Conservation (phyloP, 2,888 invertebrate genomes). For the Heliconius hortense region DNA sequence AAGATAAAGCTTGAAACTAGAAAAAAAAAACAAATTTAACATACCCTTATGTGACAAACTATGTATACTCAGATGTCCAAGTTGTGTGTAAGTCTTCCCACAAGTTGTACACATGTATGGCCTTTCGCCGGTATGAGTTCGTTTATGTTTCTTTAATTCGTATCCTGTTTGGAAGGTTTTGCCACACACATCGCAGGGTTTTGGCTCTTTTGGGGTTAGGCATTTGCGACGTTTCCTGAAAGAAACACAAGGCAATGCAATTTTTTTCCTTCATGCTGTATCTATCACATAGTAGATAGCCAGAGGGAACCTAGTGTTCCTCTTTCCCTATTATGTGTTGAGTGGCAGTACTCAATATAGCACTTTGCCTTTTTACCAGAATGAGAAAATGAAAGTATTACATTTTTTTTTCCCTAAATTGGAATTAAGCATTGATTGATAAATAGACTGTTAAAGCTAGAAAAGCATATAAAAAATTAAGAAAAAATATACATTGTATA, state of each 20-base stretch:
- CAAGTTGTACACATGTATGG: constrained; percentile 72
- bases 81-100: constrained; percentile 72
- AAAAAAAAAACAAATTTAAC: neutral
- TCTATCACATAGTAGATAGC: neutral
- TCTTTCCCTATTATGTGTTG: too few relatives aligned
- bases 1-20: neutral
- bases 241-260: constrained; percentile 1
- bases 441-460: too few relatives aligned
- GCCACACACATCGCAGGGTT: constrained; percentile 60
- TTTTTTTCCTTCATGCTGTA: neutral
- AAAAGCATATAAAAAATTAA: too few relatives aligned
- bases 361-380: too few relatives aligned
- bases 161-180: constrained; percentile 64
- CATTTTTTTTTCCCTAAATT: too few relatives aligned
- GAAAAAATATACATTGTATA: too few relatives aligned
- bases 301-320: too few relatives aligned
- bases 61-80: constrained; percentile 68
- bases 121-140: constrained; percentile 67
- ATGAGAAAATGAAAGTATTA: too few relatives aligned
- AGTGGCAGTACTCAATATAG: too few relatives aligned
- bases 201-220: constrained; percentile 48
- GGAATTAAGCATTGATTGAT: too few relatives aligned
- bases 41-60: constrained; percentile 58
- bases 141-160: constrained; percentile 63
- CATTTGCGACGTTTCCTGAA: constrained; percentile 46